Percentiles rank a stretch among this genome's conserved stretches.
Evolutionary conservation across 2,888 invertebrate genomes (phyloP).

Genomic region (Hyposoter didymator): DNA sequence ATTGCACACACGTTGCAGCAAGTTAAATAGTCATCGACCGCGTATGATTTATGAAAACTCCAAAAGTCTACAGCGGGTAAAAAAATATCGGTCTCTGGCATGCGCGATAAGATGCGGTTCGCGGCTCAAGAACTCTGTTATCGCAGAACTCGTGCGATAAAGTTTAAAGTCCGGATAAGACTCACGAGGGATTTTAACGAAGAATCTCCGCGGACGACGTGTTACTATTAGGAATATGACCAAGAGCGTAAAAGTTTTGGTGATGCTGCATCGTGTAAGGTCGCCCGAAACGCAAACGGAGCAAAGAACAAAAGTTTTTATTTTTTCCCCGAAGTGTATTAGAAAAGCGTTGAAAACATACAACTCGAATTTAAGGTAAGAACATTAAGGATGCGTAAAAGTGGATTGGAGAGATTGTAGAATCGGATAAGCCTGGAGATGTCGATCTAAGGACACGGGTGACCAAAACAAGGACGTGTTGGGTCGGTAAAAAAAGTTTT

Average conservation of each 20-base stretch:
- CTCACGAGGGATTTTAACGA: constrained; percentile 33
- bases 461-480: constrained; percentile 36
- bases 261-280: constrained; percentile 4
- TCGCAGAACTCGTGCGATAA: constrained; percentile 59
- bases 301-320: constrained; percentile 18
- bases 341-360: constrained; percentile 28
- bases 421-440: constrained; percentile 47
- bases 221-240: constrained; percentile 1
- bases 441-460: constrained; percentile 39
- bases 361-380: background rate
- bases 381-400: constrained; percentile 20
- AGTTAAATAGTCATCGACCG: background rate
- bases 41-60: background rate
- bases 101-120: constrained; percentile 56
- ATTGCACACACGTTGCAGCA: background rate
- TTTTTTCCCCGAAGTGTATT: constrained; percentile 25
- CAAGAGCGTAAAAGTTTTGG: constrained; percentile 28
- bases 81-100: background rate
- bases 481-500: constrained; percentile 24
- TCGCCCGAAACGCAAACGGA: constrained; percentile 30
- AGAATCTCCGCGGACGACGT: constrained; percentile 13
- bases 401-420: constrained; percentile 31
- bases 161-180: constrained; percentile 64
- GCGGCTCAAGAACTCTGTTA: constrained; percentile 26
- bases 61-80: background rate